Evolutionary conservation across 2,888 invertebrate species (phyloP).

Genomic region (Harpagoxenus sublaevis): DNA sequence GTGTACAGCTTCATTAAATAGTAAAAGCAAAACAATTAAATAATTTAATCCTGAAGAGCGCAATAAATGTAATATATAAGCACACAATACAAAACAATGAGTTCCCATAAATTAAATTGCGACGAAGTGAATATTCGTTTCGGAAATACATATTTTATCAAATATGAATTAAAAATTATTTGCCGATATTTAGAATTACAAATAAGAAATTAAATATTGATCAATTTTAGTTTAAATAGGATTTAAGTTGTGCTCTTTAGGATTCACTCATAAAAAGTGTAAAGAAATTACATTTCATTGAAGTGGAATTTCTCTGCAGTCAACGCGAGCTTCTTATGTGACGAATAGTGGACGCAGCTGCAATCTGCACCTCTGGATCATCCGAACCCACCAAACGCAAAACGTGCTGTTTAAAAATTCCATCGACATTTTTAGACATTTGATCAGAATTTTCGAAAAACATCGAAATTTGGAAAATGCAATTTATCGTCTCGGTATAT

Average conservation of each 20-base stretch:
- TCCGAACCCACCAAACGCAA: slow-evolving; percentile 95
- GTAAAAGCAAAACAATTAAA: slow-evolving; percentile 1
- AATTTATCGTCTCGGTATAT: not conserved
- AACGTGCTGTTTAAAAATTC: slow-evolving; percentile 89
- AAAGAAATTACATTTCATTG: slow-evolving; percentile 77
- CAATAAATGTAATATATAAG: not conserved
- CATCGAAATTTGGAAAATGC: not conserved
- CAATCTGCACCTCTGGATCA: slow-evolving; percentile 95
- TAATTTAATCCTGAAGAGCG: not conserved
- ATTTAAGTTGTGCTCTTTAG: not conserved
- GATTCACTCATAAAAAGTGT: not conserved
- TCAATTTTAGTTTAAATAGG: not conserved
- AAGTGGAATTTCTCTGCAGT: slow-evolving; percentile 90
- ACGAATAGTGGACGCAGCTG: slow-evolving; percentile 96
- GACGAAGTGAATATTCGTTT: not conserved
- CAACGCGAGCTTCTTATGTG: slow-evolving; percentile 95
- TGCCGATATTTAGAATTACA: not conserved
- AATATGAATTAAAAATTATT: slow-evolving; percentile 4
- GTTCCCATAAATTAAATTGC: not conserved
- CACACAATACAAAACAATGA: not conserved
- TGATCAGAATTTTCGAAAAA: not conserved
- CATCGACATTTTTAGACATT: not conserved
- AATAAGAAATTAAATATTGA: not conserved
- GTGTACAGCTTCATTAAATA: not conserved
- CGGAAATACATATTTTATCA: not conserved